Conservation (phyloP, 2,888 invertebrate genomes). For the Seira musarum region DNA sequence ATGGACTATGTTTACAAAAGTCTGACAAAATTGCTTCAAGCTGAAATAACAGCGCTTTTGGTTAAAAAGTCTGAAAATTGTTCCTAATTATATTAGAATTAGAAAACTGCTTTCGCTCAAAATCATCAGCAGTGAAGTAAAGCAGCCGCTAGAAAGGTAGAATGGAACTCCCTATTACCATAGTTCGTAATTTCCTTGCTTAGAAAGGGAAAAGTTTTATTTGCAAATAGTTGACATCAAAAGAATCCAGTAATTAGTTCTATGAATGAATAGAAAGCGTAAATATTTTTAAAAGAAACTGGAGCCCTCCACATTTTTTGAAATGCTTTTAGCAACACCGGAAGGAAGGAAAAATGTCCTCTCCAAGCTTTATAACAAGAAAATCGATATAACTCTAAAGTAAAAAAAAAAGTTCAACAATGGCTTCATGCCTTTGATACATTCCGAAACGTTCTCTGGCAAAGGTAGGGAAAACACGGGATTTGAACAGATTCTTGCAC, state of each 20-base stretch:
- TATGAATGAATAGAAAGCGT: background rate
- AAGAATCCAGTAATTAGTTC: background rate
- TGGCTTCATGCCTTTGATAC: background rate
- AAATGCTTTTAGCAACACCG: constrained; percentile 8
- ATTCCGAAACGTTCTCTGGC: no score
- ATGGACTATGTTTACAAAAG: no score
- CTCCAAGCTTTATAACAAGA: constrained; percentile 5
- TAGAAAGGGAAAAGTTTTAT: background rate
- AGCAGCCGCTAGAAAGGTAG: no score
- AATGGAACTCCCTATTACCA: no score
- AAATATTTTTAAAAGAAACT: background rate
- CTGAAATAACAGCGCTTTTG: no score
- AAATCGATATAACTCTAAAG: constrained; percentile 1
- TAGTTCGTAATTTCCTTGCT: no score
- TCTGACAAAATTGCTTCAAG: no score
- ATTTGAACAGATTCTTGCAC: background rate
- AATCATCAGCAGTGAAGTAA: no score
- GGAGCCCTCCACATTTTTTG: constrained; percentile 8
- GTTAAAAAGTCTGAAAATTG: no score
- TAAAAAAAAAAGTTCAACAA: constrained; percentile 1
- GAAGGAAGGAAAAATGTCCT: constrained; percentile 10
- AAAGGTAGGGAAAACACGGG: background rate
- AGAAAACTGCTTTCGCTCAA: no score
- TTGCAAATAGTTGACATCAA: constrained; percentile 3
- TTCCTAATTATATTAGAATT: no score